Base-by-base conservation (phyloP, 2,888 invertebrate genomes). In the Athalia cordata region DNA sequence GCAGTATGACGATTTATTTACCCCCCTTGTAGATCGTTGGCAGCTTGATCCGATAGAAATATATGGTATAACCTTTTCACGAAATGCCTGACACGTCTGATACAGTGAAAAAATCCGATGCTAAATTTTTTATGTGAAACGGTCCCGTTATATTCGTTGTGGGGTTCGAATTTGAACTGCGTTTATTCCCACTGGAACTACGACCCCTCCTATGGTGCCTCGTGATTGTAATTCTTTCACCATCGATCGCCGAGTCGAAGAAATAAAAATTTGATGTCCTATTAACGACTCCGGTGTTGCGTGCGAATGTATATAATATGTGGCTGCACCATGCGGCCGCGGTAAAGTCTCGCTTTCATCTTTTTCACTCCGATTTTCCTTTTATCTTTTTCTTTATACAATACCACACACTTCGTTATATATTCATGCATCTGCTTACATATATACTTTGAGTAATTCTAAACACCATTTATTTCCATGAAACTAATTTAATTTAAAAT, bases 231-330 rank as follows among this genome's bases (percentile, higher is more conserved):
- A 70, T 70, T 70, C 55, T 70, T 55, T 55, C 43, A 6, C 45
- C 55, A 70, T 70, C 70, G 70, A 70, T 70, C 70, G 29, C 29
- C 43, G 50, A 52, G 57, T 11, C 43, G 43, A n/a, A 45, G 55
- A 45, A 70, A 45, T 70, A 57, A 70, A 70, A 70, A 55, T 55
- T 70, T 70, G 57, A 70, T 70, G 55, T 70, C 50, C 70, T 55
- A 70, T 70, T 70, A 70, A 70, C 70, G 70, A 57, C 57, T 52
- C 15, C 55, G 57, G 65, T 11, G 29, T 57, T 29, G 55, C 45
- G 55, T 29, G 57, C 57, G 55, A 55, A 55, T 13, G 29, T 29
- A 29, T 29, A 29, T 29, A 2, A 29, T 29, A 29, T 29, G 29
- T 29, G 29, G 29, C 2, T 29, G 29, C 29, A 29, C 55, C 13